phyloP scores from a whole-genome alignment of 2,113 vertebrate species.

The Phylloscopus trochiloides region DNA sequence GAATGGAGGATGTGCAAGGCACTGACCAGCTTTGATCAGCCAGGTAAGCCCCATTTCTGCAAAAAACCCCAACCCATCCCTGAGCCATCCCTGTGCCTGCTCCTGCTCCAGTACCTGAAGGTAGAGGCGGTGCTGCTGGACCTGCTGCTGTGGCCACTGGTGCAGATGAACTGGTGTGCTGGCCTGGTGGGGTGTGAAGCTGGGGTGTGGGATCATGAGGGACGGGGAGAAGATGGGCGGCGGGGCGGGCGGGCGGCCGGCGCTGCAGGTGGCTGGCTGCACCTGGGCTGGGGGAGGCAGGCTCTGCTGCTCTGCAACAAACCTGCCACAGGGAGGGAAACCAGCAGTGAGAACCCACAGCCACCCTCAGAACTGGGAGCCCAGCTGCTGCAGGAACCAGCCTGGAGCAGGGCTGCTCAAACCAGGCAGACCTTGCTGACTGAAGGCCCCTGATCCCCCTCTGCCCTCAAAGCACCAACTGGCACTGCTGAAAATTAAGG shows the following conservation, averaged over 20 bases:
- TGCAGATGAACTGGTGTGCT: slow-evolving; percentile 61
- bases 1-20: not conserved
- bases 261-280: slow-evolving; percentile 73
- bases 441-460: not conserved
- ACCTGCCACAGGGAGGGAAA: slow-evolving; percentile 65
- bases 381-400: not conserved
- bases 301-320: slow-evolving; percentile 76
- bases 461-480: not conserved
- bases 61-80: not conserved
- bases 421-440: not conserved
- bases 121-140: slow-evolving; percentile 77
- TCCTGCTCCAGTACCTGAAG: slow-evolving; percentile 71
- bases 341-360: not conserved
- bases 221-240: slow-evolving; percentile 74
- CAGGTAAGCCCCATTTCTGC: not conserved
- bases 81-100: not conserved
- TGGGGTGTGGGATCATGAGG: slow-evolving; percentile 76
- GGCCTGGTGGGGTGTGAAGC: slow-evolving; percentile 70
- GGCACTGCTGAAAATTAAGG: not conserved
- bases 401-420: slow-evolving; percentile 38
- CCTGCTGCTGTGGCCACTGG: slow-evolving; percentile 73
- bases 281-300: slow-evolving; percentile 67
- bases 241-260: slow-evolving; percentile 66
- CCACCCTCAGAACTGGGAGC: not conserved
- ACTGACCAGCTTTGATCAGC: not conserved